phyloP scores from a whole-genome alignment of 2,888 invertebrate species.

The Lithophane socia region DNA sequence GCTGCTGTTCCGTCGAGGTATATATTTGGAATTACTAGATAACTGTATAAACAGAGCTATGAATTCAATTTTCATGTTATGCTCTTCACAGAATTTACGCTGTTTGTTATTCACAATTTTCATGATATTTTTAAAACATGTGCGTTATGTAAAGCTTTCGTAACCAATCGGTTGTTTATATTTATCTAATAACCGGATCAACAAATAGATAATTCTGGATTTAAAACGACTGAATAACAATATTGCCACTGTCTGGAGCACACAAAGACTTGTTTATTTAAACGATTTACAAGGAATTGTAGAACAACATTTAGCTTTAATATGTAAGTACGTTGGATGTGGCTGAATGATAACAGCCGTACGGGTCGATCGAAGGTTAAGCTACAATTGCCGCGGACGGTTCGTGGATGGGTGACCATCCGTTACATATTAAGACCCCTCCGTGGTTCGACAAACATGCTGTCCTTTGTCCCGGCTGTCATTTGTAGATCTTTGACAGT shows the following conservation, averaged over 20 bases:
- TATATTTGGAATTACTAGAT: background rate
- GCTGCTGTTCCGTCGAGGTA: too few relatives aligned
- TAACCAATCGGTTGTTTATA: background rate
- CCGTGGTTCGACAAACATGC: too few relatives aligned
- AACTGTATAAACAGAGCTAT: background rate
- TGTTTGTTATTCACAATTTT: background rate
- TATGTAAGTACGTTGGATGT: background rate
- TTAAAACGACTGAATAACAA: conserved; percentile 3
- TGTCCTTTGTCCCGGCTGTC: too few relatives aligned
- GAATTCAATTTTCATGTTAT: too few relatives aligned
- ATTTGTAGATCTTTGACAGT: too few relatives aligned
- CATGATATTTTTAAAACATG: conserved; percentile 6
- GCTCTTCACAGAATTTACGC: background rate
- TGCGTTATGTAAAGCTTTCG: too few relatives aligned
- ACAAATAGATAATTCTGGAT: conserved; percentile 1
- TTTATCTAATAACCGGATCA: conserved; percentile 13
- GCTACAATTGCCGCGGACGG: too few relatives aligned
- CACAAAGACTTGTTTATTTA: conserved; percentile 1
- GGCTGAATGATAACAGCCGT: too few relatives aligned
- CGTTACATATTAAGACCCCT: too few relatives aligned
- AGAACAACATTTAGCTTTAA: background rate
- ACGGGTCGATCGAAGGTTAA: too few relatives aligned
- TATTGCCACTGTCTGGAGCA: conserved; percentile 1
- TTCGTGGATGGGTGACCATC: too few relatives aligned
- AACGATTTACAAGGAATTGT: conserved; percentile 16